Conservation (phyloP, 2,113 vertebrate genomes). For the Cephalopholis sonnerati region DNA sequence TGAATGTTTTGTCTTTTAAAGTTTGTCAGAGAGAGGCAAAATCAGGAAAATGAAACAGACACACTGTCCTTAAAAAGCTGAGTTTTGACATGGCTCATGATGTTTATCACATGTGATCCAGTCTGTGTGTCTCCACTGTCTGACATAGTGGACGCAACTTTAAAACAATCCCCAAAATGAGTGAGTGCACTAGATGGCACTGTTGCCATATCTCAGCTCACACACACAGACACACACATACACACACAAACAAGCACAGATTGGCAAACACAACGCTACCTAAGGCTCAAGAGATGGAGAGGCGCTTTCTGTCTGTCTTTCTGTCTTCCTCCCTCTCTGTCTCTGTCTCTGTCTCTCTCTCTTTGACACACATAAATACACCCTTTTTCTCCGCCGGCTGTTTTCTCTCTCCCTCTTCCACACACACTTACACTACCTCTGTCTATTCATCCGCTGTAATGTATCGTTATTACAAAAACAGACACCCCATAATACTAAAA, state of each 20-base stretch:
- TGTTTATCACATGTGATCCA: conserved; percentile 19
- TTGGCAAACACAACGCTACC: conserved; percentile 65
- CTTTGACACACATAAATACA: conserved; percentile 38
- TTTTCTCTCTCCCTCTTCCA: conserved; percentile 32
- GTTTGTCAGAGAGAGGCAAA: not conserved
- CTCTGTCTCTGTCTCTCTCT: conserved; percentile 9
- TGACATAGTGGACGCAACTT: conserved; percentile 8
- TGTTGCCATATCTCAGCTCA: conserved; percentile 66
- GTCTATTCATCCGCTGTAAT: conserved; percentile 53
- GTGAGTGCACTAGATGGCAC: conserved; percentile 77
- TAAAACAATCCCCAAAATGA: not conserved
- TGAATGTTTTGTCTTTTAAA: not conserved
- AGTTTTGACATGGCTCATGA: conserved; percentile 25
- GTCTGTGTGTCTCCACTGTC: conserved; percentile 16
- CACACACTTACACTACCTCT: conserved; percentile 43
- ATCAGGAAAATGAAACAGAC: conserved; percentile 12
- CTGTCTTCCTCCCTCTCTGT: not conserved
- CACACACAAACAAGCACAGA: conserved; percentile 54
- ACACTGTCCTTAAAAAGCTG: not conserved
- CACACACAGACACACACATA: conserved; percentile 10
- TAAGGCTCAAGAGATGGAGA: conserved; percentile 61
- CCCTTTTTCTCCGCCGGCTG: conserved; percentile 16
- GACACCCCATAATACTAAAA: conserved; percentile 46
- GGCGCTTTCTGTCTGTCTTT: conserved; percentile 41
- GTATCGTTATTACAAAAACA: conserved; percentile 65